Base-by-base conservation (phyloP, 2,797 vertebrate genomes). In the Pangasius djambal region DNA sequence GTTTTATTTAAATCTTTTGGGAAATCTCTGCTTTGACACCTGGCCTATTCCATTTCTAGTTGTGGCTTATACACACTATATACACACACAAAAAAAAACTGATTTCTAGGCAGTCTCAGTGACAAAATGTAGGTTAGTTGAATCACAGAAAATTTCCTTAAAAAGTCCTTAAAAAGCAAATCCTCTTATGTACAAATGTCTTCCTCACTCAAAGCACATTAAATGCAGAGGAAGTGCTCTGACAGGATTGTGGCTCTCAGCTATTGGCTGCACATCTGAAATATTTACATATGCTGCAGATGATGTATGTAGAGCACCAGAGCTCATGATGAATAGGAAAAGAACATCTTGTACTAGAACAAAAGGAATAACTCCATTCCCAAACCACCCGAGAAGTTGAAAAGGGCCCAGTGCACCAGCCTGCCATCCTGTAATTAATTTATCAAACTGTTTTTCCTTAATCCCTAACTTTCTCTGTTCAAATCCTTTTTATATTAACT, bases 351-450 rank as follows among this genome's bases (percentile, higher is more conserved):
- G 86, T 89, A 77, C 77, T 79, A 63, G 88, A 86, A 79, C 65
- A 79, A 65, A 87, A 89, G 61, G 55, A 86, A 81, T 92, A 82
- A 92, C 86, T 87, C 90, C 91, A 90, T 92, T 88, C 59, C 79
- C 31, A 84, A 91, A 87, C 81, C 82, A 87, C 70, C 44, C 40
- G 74, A 89, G 85, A 85, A 87, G 34, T 83, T 81, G 81, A 90
- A 87, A 84, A 87, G 70, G 67, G 10, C 81, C 72, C 87, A 88
- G 83, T 84, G 86, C 88, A 89, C 86, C 90, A 89, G 89, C 86
- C 69, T 85, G 50, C 61, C 74, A 75, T 89, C 77, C 83, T 85
- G 88, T 88, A 90, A 85, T 92, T 89, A 90, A 87, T 83, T 10
- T 22, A 65, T 59, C 52, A 37, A 37, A 57, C 18, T 57, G 78